Evolutionary conservation across 1,140 invertebrate genomes (phyloP), one percentile per base, ranked within the genome.

Genomic region (Achatina immaculata): DNA sequence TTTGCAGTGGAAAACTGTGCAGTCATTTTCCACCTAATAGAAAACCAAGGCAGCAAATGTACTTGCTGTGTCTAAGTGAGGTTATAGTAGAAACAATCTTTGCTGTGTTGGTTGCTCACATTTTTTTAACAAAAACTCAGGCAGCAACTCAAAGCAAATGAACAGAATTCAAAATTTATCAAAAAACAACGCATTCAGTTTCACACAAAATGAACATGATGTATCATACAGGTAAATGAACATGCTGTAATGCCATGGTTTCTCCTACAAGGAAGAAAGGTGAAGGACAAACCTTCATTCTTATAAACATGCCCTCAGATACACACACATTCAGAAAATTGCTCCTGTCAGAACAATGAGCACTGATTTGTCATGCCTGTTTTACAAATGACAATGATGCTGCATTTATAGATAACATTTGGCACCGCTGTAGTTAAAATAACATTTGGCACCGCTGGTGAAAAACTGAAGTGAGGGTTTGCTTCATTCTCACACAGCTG

Each of bases 91-190:
- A 16, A 21, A 68, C 3, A 31, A 11, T 68, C 24, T 58, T 62
- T 76, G 74, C 74, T 28, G 74, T 76, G 74, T 76, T 76, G 74
- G 74, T 76, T 76, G 74, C 74, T 76, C 74, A 76, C 74, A 76
- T 40, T 62, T 36, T 24, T 36, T 43, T 36, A 45, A 51, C 28
- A 74, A 48, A 24, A 72, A 51, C 11, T 42, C 36, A 74, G 19
- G 31, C 36, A 74, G 31, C 16, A 74, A 74, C 72, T 42, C 36
- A 74, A 42, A 40, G 42, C 21, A 48, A 45, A 43, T 48, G 7
- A 73, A 9, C 28, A 14, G 45, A 21, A 14, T 51, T 51, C 24
- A 14, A 51, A 51, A 51, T 51, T 42, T 42, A 7, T 42, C 19
- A 69, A 40, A 51, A 69, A 40, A 69, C 21, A 42, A 42, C n/a